Evolutionary conservation across 2,888 invertebrate species (phyloP).

Genomic region (Agrotis clavis): DNA sequence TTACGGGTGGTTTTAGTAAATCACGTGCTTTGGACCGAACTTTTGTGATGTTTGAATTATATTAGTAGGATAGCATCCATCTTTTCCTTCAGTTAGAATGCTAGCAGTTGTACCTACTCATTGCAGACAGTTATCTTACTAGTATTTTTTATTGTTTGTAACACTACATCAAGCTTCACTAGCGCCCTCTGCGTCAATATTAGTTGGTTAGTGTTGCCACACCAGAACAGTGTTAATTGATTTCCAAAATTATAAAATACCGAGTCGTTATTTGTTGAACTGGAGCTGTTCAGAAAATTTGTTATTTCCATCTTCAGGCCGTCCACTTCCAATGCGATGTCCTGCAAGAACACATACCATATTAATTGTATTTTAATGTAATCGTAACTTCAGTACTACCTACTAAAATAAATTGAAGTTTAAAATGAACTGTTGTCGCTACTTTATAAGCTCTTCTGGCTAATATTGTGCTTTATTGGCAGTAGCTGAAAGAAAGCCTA

Average conservation of each 20-base stretch:
- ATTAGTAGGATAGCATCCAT: not conserved
- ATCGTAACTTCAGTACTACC: too few species aligned
- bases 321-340: conserved; percentile 83
- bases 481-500: too few species aligned
- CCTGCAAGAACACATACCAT: conserved; percentile 73
- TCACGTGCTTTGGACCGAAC: not conserved
- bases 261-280: conserved; percentile 83
- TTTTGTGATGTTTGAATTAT: not conserved
- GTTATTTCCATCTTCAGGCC: conserved; percentile 84
- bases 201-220: conserved; percentile 35
- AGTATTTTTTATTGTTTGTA: not conserved
- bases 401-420: too few species aligned
- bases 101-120: too few species aligned
- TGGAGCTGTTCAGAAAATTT: conserved; percentile 81
- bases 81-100: not conserved
- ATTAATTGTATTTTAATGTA: not conserved
- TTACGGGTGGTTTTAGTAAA: not conserved
- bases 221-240: conserved; percentile 10
- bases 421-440: too few species aligned
- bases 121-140: too few species aligned
- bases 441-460: too few species aligned
- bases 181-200: conserved; percentile 7
- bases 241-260: conserved; percentile 68
- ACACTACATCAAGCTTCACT: not conserved
- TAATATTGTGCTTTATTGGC: too few species aligned